Percentiles rank a stretch among this genome's conserved stretches.
Conservation (phyloP, 2,797 vertebrate genomes). For the Leptoclinus maculatus region DNA sequence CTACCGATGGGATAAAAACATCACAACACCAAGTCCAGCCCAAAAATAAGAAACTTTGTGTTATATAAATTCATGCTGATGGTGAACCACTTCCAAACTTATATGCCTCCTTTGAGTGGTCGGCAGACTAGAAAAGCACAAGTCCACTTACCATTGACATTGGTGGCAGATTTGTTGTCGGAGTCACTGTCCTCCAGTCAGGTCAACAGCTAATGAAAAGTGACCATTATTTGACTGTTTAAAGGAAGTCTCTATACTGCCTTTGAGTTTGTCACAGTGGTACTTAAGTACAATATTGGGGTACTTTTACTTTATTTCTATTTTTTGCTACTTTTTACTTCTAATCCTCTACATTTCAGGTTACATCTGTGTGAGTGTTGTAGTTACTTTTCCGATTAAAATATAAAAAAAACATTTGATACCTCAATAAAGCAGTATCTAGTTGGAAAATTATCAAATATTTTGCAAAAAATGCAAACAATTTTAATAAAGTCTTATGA, state of each 20-base stretch:
- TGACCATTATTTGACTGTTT: background rate
- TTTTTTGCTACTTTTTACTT: background rate
- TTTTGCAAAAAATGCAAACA: background rate
- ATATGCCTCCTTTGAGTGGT: background rate
- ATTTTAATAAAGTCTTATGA: background rate
- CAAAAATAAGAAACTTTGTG: conserved; percentile 31
- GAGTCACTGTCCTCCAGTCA: background rate
- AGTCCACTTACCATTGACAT: background rate
- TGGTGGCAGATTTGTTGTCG: background rate
- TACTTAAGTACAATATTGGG: background rate
- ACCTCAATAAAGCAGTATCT: background rate
- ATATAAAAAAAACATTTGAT: background rate
- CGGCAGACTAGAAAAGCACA: background rate
- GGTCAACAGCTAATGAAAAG: background rate
- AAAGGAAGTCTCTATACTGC: background rate
- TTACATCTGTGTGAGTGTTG: background rate
- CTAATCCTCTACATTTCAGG: background rate
- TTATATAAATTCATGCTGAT: conserved; percentile 36
- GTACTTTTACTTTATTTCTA: background rate
- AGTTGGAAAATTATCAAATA: background rate
- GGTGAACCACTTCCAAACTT: background rate
- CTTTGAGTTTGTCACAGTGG: background rate
- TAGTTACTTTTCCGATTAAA: background rate
- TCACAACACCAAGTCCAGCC: conserved; percentile 23
- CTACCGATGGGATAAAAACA: conserved; percentile 51